These are phyloP conservation scores for Drosophila bocki DNA, from an alignment of 1,140 invertebrate genomes.

Conservation along the genomic window DNA sequence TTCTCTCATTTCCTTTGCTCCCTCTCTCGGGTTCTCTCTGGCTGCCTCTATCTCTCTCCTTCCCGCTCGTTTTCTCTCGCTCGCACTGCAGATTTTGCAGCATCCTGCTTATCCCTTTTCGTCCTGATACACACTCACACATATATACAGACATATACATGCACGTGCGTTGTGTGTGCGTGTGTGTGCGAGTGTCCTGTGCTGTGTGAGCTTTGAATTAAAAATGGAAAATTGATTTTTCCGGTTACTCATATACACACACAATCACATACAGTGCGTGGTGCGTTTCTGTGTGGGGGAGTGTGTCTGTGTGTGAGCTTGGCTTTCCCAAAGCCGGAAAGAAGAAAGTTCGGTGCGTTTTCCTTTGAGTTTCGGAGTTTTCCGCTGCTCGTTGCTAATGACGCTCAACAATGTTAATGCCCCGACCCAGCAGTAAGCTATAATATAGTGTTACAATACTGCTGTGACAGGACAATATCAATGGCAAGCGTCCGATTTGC, in stretches of 20 bases:
- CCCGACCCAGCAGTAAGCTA: conserved; percentile 94
- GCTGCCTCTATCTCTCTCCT: conserved; percentile 1
- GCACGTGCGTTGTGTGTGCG: conserved; percentile 26
- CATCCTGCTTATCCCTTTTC: conserved; percentile 78
- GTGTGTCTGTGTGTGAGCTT: conserved; percentile 35
- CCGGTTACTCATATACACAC: conserved; percentile 71
- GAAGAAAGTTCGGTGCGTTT: conserved; percentile 31
- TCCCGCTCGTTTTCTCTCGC: conserved; percentile 6
- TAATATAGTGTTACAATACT: conserved; percentile 88
- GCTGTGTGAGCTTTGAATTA: conserved; percentile 77
- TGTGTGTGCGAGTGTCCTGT: conserved; percentile 42
- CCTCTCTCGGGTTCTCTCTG: conserved; percentile 7
- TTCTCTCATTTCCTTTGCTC: conserved; percentile 15
- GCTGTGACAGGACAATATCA: conserved; percentile 98
- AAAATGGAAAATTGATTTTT: conserved; percentile 85
- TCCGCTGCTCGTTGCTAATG: conserved; percentile 56
- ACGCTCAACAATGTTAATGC: conserved; percentile 88
- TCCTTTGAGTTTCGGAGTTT: conserved; percentile 28
- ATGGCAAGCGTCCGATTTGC: conserved; percentile 85
- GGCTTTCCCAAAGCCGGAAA: conserved; percentile 68
- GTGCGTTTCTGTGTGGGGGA: conserved; percentile 12
- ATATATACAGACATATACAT: conserved; percentile 25
- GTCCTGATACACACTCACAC: conserved; percentile 44
- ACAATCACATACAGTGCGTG: conserved; percentile 31
- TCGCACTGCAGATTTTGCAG: conserved; percentile 64